Base-by-base conservation (phyloP, 2,113 vertebrate genomes). In the Pangasianodon gigas region DNA sequence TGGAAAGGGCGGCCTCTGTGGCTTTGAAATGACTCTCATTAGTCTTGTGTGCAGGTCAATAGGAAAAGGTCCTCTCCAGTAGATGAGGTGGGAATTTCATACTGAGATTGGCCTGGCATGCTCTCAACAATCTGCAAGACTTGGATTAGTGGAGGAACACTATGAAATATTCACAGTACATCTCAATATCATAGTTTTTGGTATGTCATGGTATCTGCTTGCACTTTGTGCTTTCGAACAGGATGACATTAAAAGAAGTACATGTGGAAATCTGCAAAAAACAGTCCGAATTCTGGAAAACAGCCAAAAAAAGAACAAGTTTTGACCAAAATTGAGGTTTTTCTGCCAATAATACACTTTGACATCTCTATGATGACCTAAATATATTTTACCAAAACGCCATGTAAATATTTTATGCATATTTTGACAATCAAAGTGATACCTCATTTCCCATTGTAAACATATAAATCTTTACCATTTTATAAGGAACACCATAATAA, bases 1-100 rank as follows among this genome's bases (percentile, higher is more conserved):
- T 84, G 58, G 48, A 84, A 82, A 69, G 86, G 80, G 81, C 29
- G 51, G 71, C 54, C 54, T 65, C 82, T 86, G 86, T 85, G 74
- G 52, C 86, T 88, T 62, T 82, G 44, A 91, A 91, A 90, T 90
- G 84, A 90, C 88, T 85, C 89, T 91, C 91, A 91, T 92, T 91
- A 92, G 86, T 90, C 89, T 90, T 89, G 88, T 60, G 65, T 54
- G 56, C 13, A 79, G 92, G 89, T 90, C 90, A 91, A 86, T 86
- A 86, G 85, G 89, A 86, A 88, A 90, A 87, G 91, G 83, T 84
- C 62, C 83, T 91, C 62, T 87, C 90, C 71, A 89, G 89, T 80
- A 84, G 87, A 71, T 86, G 77, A 88, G 60, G 56, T 88, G 88
- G 32, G 67, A 16, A 52, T 81, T 69, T 52, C 32, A 48, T 65